Conservation (phyloP, 2,113 vertebrate genomes). For the Neotoma lepida region DNA sequence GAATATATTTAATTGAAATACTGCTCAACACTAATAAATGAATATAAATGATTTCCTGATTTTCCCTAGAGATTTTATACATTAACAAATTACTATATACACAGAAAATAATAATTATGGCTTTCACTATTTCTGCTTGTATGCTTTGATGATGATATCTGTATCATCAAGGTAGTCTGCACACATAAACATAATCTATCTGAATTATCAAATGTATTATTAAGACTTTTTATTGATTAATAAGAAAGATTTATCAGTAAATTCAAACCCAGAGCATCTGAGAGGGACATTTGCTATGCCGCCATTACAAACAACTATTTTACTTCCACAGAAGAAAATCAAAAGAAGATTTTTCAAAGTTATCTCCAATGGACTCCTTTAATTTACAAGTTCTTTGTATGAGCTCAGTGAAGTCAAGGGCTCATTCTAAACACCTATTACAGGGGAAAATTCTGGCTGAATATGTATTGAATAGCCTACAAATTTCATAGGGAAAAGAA, state of each 20-base stretch:
- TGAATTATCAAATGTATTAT: constrained; percentile 13
- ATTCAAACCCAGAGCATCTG: neutral
- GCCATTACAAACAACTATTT: neutral
- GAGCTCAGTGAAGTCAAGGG: neutral
- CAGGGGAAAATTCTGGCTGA: neutral
- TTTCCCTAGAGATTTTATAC: neutral
- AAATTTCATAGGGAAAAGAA: neutral
- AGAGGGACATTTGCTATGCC: neutral
- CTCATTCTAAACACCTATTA: neutral
- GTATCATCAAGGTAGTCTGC: neutral
- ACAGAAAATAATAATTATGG: neutral
- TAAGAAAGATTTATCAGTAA: neutral
- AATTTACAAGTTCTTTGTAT: neutral
- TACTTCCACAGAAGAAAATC: neutral
- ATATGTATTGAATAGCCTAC: neutral
- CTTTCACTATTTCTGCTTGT: constrained; percentile 8
- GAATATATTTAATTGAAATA: neutral
- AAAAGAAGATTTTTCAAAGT: neutral
- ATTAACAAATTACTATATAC: neutral
- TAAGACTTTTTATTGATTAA: constrained; percentile 20
- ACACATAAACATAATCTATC: neutral
- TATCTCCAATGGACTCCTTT: neutral
- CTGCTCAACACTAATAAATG: neutral
- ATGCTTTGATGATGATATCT: neutral
- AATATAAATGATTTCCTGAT: neutral